A percentile compares a stretch with the other conserved stretches of the same genome.
These are phyloP conservation scores for Parnassius glacialis DNA, from an alignment of 2,888 invertebrate species.

Conservation along the genomic window DNA sequence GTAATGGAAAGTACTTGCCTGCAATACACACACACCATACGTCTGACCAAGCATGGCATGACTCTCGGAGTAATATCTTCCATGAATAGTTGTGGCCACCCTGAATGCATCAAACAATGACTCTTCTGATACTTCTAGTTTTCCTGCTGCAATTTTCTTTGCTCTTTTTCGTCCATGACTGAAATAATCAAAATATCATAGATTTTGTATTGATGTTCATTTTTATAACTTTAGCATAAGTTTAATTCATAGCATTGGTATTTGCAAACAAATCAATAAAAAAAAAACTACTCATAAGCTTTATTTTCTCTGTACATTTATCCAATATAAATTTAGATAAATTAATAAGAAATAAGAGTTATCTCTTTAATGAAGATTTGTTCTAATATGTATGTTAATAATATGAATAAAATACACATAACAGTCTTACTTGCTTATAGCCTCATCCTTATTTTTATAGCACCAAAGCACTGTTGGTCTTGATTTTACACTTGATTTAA, in stretches of 20 bases:
- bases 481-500: conserved; percentile 95
- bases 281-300: not conserved
- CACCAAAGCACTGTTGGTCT: conserved; percentile 98
- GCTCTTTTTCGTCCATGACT: conserved; percentile 96
- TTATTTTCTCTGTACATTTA: too few relatives aligned
- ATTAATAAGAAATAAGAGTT: too few relatives aligned
- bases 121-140: conserved; percentile 94
- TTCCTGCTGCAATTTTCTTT: conserved; percentile 94
- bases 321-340: too few relatives aligned
- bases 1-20: conserved; percentile 73
- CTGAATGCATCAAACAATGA: conserved; percentile 98
- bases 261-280: too few relatives aligned
- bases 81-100: conserved; percentile 97
- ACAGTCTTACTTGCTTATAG: conserved; percentile 87
- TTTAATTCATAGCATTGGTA: too few relatives aligned
- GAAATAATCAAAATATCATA: conserved; percentile 27
- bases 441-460: conserved; percentile 96
- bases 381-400: too few relatives aligned
- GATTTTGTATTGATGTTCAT: too few relatives aligned
- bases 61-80: conserved; percentile 98
- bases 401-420: not conserved
- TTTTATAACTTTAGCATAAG: too few relatives aligned
- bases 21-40: conserved; percentile 96
- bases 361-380: too few relatives aligned
- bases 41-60: conserved; percentile 99